Evolutionary conservation across 2,888 invertebrate genomes (phyloP).

Genomic region (Gisinianus flammeolus): DNA sequence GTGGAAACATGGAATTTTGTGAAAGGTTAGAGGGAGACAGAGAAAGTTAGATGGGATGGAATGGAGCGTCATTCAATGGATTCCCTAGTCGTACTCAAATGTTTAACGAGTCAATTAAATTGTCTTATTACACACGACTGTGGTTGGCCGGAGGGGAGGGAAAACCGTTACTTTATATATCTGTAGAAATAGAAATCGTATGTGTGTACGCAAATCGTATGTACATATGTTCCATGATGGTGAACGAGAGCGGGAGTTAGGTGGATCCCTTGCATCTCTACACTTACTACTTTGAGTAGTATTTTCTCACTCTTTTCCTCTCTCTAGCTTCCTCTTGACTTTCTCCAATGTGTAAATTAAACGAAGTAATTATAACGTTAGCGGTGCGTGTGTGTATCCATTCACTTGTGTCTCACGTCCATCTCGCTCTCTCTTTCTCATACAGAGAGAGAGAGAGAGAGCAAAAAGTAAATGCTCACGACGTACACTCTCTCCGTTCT

Average conservation of each 20-base stretch:
- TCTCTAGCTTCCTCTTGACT: not conserved
- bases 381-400: not conserved
- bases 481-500: too few relatives aligned
- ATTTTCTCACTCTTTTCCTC: not conserved
- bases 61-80: slow-evolving; percentile 4
- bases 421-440: not conserved
- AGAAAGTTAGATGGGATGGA: not conserved
- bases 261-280: not conserved
- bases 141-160: too few relatives aligned
- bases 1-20: not conserved
- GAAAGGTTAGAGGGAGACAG: too few relatives aligned
- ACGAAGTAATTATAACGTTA: not conserved
- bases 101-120: not conserved
- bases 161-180: not conserved
- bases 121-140: not conserved
- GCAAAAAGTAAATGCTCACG: too few relatives aligned
- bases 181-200: not conserved
- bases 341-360: not conserved
- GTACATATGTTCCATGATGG: not conserved
- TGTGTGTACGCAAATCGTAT: not conserved
- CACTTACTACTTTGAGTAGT: not conserved
- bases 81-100: not conserved
- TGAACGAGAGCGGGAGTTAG: too few relatives aligned
- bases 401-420: not conserved
- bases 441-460: too few relatives aligned